Base-by-base conservation (phyloP, 2,888 invertebrate species). In the Dryobotodes eremita region DNA sequence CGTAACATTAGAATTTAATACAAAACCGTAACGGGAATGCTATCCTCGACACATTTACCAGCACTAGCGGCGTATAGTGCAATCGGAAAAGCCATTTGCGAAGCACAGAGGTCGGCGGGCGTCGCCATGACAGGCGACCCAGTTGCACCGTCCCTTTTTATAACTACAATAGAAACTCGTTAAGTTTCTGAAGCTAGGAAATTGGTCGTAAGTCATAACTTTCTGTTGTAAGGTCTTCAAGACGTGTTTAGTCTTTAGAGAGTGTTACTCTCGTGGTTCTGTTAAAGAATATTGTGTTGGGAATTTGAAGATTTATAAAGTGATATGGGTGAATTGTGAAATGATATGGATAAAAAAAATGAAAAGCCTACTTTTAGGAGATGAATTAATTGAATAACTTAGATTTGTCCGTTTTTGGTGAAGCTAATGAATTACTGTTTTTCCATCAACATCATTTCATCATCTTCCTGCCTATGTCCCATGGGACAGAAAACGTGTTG, bases 1-100 rank as follows among this genome's bases (percentile, higher is more conserved):
- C 73, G 55, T 69, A 79, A 70, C 76, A 80, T 75, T 66, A 62
- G 55, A 84, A 70, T 72, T 77, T 62, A 80, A 73, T 71, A 74
- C 62, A 71, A 88, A 78, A 82, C 80, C 76, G 68, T 75, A 83
- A 80, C 73, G 70, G 84, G 84, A 77, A 84, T 78, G n/a, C 70
- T 73, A 86, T 78, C 76, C 81, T 75, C 84, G 71, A 74, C 75
- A 81, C 79, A 73, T 85, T 86, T 82, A 69, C 77, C 83, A 80
- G 71, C 88, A 81, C 83, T 79, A 85, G 75, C 31, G 74, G 71
- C 79, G 80, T 62, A 71, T 64, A 87, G 84, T 88, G 89, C 91
- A 91, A 92, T 93, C 91, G 93, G 92, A 90, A 93, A 92, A 92
- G 91, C 93, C 91, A 93, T 93, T 93, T 92, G 90, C 91, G 77